A percentile compares a stretch with the other conserved stretches of the same genome.
Conservation (phyloP, 2,888 invertebrate species). For the Melanostoma mellinum region DNA sequence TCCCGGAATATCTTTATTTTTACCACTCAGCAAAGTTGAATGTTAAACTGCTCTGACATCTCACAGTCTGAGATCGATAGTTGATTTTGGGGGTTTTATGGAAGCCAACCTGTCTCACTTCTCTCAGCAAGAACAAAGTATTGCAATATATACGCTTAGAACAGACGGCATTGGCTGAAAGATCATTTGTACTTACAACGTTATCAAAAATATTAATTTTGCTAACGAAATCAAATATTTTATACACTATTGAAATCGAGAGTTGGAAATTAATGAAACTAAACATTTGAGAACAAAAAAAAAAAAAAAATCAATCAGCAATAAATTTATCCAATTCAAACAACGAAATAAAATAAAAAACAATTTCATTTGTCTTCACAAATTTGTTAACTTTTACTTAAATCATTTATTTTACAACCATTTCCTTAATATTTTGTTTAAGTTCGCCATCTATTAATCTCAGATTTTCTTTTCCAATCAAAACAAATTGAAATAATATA, state of each 20-base stretch:
- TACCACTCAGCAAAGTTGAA: no score
- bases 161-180: no score
- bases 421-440: conserved; percentile 26
- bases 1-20: no score
- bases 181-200: no score
- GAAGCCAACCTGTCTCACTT: no score
- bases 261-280: neutral
- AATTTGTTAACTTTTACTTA: conserved; percentile 64
- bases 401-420: conserved; percentile 53
- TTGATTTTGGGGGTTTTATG: no score
- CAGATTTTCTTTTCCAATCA: conserved; percentile 41
- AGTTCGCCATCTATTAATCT: conserved; percentile 12
- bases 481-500: conserved; percentile 54
- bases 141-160: no score
- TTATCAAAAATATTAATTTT: no score
- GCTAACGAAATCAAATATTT: neutral
- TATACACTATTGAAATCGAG: neutral
- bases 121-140: no score
- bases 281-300: neutral
- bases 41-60: no score
- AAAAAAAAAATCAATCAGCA: conserved; percentile 41
- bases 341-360: conserved; percentile 15
- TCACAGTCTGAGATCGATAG: no score
- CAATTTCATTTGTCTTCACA: conserved; percentile 13
- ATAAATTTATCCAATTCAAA: conserved; percentile 1